Conservation (phyloP, 1,140 invertebrate species). For the Pygmarrhopalites habei region DNA sequence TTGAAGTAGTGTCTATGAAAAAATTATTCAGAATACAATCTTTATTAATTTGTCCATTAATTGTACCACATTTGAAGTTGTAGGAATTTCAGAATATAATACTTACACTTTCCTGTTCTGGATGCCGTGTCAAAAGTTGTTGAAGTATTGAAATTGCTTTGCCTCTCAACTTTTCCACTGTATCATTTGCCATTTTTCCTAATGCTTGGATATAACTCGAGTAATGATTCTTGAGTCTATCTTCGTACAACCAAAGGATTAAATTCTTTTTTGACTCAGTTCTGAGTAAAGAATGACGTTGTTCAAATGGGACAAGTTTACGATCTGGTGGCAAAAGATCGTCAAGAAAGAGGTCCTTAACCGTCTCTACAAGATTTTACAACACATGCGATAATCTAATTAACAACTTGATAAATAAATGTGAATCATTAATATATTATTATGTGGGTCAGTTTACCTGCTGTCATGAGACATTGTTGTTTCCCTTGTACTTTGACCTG, state of each 20-base stretch:
- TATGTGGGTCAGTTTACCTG: slow-evolving; percentile 23
- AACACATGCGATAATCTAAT: not conserved
- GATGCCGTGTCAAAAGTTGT: slow-evolving; percentile 69
- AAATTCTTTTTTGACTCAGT: slow-evolving; percentile 47
- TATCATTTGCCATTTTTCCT: slow-evolving; percentile 57
- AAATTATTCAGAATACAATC: not conserved
- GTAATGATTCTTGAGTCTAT: slow-evolving; percentile 70
- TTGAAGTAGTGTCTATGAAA: slow-evolving; percentile 59
- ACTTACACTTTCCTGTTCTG: slow-evolving; percentile 79
- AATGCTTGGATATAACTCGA: slow-evolving; percentile 60
- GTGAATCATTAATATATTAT: slow-evolving; percentile 1
- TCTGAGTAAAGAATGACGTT: slow-evolving; percentile 52
- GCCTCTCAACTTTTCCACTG: slow-evolving; percentile 69
- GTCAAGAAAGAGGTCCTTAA: slow-evolving; percentile 68
- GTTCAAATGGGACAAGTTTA: slow-evolving; percentile 65
- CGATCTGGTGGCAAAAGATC: slow-evolving; percentile 64
- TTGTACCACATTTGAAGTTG: too few relatives aligned
- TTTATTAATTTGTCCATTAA: too few relatives aligned
- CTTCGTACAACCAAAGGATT: slow-evolving; percentile 68
- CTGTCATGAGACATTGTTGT: slow-evolving; percentile 54
- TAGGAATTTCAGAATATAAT: too few relatives aligned
- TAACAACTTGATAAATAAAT: not conserved
- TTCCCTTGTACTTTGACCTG: slow-evolving; percentile 76
- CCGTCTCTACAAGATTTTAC: slow-evolving; percentile 49
- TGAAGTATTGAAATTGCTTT: slow-evolving; percentile 70